These are phyloP conservation scores for Xyrichtys novacula DNA, from an alignment of 2,797 vertebrate genomes.

Conservation along the genomic window DNA sequence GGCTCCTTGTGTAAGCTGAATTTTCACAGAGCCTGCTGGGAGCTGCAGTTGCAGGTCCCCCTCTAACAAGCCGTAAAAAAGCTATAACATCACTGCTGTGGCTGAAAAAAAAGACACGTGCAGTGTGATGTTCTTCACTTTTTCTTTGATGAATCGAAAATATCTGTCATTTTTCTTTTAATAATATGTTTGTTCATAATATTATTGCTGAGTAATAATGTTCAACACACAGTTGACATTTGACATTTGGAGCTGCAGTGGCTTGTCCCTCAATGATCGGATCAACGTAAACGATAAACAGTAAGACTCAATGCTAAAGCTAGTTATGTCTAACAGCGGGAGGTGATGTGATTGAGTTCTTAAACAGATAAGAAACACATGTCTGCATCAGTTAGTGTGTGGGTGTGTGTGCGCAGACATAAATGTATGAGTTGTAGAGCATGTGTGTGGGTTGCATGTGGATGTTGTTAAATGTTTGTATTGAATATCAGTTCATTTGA, in stretches of 20 bases:
- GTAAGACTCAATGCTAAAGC: conserved; percentile 47
- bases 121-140: neutral
- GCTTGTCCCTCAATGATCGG: neutral
- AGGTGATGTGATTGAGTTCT: conserved; percentile 56
- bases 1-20: conserved; percentile 9
- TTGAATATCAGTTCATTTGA: conserved; percentile 34
- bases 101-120: conserved; percentile 14
- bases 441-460: conserved; percentile 25
- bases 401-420: conserved; percentile 33
- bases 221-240: neutral
- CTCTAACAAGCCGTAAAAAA: conserved; percentile 56
- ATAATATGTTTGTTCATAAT: neutral
- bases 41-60: conserved; percentile 47
- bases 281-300: conserved; percentile 46
- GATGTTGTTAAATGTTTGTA: conserved; percentile 41
- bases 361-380: conserved; percentile 69
- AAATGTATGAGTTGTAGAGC: too few relatives aligned
- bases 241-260: conserved; percentile 1
- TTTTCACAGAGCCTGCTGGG: conserved; percentile 25
- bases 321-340: conserved; percentile 48
- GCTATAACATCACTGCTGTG: conserved; percentile 26
- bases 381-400: conserved; percentile 40
- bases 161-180: neutral
- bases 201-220: conserved; percentile 9
- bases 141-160: neutral